phyloP scores from a whole-genome alignment of 2,888 invertebrate genomes.

The Mamestra brassicae region DNA sequence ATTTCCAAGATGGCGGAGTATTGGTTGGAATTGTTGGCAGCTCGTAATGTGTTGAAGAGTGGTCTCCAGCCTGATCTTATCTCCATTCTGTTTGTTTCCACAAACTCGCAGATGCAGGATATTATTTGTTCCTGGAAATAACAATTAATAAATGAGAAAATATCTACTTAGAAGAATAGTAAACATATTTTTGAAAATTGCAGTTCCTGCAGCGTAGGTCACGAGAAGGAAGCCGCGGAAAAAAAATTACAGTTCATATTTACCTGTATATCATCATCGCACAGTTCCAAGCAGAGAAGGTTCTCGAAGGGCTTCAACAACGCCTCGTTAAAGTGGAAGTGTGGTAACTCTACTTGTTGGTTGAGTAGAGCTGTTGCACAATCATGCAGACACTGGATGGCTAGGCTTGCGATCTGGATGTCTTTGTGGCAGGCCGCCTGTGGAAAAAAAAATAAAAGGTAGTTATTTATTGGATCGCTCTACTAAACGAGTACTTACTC shows the following conservation, averaged over 20 bases:
- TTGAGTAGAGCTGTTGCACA: constrained; percentile 96
- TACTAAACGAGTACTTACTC: too few relatives aligned
- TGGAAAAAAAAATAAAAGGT: neutral
- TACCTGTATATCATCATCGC: constrained; percentile 98
- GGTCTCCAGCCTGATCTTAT: constrained; percentile 99
- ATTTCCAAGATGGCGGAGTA: constrained; percentile 96
- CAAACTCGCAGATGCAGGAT: constrained; percentile 98
- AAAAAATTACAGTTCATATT: neutral
- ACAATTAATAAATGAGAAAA: neutral
- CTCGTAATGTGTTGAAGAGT: constrained; percentile 97
- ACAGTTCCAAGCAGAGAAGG: constrained; percentile 97
- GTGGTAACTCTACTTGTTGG: constrained; percentile 96
- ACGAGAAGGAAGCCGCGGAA: neutral
- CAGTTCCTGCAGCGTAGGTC: neutral
- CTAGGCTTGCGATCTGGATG: constrained; percentile 96
- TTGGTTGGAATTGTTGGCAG: constrained; percentile 94
- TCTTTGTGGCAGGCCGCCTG: constrained; percentile 98
- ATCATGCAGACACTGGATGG: constrained; percentile 97
- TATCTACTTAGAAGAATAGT: too few relatives aligned
- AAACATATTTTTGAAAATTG: too few relatives aligned
- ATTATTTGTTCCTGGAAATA: constrained; percentile 95
- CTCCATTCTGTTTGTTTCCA: constrained; percentile 98
- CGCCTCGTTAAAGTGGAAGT: constrained; percentile 99
- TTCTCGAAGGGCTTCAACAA: constrained; percentile 98
- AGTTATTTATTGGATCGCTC: too few relatives aligned